Base-by-base conservation (phyloP, 1,140 invertebrate genomes). In the Aphaenogaster ashmeadi region DNA sequence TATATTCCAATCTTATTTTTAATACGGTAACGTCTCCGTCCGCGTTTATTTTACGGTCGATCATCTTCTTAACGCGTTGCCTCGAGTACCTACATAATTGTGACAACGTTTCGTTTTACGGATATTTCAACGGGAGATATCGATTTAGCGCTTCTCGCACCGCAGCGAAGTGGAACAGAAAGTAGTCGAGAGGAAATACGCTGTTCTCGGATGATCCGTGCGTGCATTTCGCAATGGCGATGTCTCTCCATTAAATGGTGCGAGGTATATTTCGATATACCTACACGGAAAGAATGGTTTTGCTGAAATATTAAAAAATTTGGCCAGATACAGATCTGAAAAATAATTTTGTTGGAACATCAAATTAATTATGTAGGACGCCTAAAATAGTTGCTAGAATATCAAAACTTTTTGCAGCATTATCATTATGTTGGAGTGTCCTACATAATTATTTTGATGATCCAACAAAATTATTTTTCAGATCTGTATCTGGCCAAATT, bases 211-310 rank as follows among this genome's bases (percentile, higher is more conserved):
- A 60, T 58, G 21, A 81, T 71, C 9, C 79, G 38, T 15, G n/a
- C 79, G 27, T 33, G 50, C 27, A 38, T 84, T 75, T 74, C 13
- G 41, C 54, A 21, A 47, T 36, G 54, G 80, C 41, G 11, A 75
- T 18, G 33, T 54, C 38, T 83, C 36, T 38, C 41, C 33, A 13
- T 50, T 11, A 36, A 69, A 71, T 18, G 13, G 47, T 4, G 18
- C 27, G n/a, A 36, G 8, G 2, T 47, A 27, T 50, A 27, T 84
- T 47, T 60, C 27, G 18, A 71, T n/a, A 15, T 4, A 27, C 27
- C 27, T 27, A n/a, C n/a, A n/a, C n/a, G n/a, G n/a, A n/a, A n/a
- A n/a, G n/a, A n/a, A n/a, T n/a, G n/a, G n/a, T n/a, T n/a, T n/a
- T n/a, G n/a, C n/a, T n/a, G n/a, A n/a, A n/a, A n/a, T n/a, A n/a